Evolutionary conservation across 2,888 invertebrate genomes (phyloP).

Genomic region (Rutpela maculata): DNA sequence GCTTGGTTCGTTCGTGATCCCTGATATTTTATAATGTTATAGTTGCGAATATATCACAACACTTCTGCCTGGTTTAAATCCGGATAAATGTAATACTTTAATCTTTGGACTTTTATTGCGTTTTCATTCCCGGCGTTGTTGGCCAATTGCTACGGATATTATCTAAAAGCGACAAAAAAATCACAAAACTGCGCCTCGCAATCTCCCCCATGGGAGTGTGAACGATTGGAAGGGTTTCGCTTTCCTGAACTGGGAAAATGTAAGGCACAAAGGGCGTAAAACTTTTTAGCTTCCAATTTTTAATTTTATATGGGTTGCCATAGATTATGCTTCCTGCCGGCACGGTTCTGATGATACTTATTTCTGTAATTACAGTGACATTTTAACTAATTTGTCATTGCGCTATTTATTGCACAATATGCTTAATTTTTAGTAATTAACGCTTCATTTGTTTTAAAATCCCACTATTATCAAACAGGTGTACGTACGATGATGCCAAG

Average conservation of each 20-base stretch:
- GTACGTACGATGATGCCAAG: too few species aligned
- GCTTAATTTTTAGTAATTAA: too few species aligned
- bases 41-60: background rate
- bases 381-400: too few species aligned
- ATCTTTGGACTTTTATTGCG: slow-evolving; percentile 2
- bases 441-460: too few species aligned
- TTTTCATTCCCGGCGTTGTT: background rate
- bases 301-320: background rate
- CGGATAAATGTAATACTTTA: background rate
- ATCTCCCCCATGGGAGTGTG: background rate
- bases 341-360: too few species aligned
- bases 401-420: too few species aligned
- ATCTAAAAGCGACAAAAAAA: slow-evolving; percentile 7
- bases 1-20: background rate
- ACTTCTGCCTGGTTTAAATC: background rate
- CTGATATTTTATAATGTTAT: background rate
- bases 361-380: too few species aligned
- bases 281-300: slow-evolving; percentile 7
- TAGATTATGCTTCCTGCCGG: background rate
- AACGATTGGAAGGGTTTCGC: slow-evolving; percentile 7
- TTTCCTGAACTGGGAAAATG: slow-evolving; percentile 1
- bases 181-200: slow-evolving; percentile 3
- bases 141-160: slow-evolving; percentile 1
- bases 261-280: slow-evolving; percentile 1
- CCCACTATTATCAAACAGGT: too few species aligned